Evolutionary conservation across 2,797 vertebrate genomes (phyloP), one percentile per base, ranked within the genome.

Genomic region (Rhyacichthys aspro): DNA sequence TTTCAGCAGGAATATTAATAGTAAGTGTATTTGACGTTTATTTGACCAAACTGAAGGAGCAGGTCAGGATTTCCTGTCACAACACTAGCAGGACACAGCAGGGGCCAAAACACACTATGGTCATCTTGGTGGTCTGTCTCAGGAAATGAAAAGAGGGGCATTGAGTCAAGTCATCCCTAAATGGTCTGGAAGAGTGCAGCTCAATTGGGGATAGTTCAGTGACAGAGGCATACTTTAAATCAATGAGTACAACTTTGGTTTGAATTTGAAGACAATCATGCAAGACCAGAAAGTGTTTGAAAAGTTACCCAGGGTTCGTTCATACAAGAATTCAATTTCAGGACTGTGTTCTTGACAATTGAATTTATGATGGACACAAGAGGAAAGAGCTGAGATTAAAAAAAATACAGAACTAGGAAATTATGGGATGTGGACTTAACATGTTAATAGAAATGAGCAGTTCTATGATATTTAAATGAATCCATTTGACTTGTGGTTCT

Each of bases 121-220:
- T 28, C 7, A 28, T 28, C 23, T 28, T 28, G 23, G 23, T 28
- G 23, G 23, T 28, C 23, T 28, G 23, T 28, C 23, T 28, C 23
- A 28, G 11, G 12, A 28, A 53, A 19, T 17, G 14, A 34, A 44
- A 43, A 43, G 28, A 8, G 45, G 19, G 14, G 9, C 45, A 33
- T 23, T 37, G 37, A 53, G 50, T 41, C 17, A 53, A 53, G 50
- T 53, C 50, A 53, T 53, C 50, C 50, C 39, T 53, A 23, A 53
- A 36, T 10, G 50, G 16, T 12, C 19, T 53, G 50, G 50, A 53
- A 36, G 17, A 53, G 50, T 10, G 50, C 36, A 8, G 37, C 36
- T 37, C 50, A 53, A 53, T 53, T 41, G 50, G 50, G 50, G 50
- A 53, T 23, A 53, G 50, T 37, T 53, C 36, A 8, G 7, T 28